These are phyloP conservation scores for Poeciliopsis paucimaculata DNA, from an alignment of 2,797 vertebrate genomes.

Conservation along the genomic window DNA sequence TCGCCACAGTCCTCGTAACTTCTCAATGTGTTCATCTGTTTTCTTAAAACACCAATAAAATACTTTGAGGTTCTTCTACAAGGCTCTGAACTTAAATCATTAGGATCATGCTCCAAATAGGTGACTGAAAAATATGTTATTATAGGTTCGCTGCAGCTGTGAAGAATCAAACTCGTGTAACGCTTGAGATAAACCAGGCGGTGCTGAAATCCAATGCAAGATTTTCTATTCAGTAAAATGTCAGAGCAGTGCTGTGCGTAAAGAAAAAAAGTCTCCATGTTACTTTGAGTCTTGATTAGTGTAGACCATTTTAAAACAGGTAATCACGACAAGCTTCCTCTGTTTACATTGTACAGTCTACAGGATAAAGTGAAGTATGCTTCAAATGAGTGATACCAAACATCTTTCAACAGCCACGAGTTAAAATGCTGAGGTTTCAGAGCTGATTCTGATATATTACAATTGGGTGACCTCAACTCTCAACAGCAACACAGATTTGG, in stretches of 20 bases:
- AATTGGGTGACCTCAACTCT: slow-evolving; percentile 12
- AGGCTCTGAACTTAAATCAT: not conserved
- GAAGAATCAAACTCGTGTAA: not conserved
- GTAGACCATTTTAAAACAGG: not conserved
- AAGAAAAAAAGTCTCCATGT: not conserved
- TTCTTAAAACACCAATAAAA: not conserved
- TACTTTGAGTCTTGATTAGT: not conserved
- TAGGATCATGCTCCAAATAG: not conserved
- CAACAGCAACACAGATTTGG: slow-evolving; percentile 37
- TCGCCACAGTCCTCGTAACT: not conserved
- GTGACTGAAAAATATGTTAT: not conserved
- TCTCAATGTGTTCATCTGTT: not conserved
- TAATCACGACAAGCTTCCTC: not conserved
- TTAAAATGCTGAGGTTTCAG: slow-evolving; percentile 13
- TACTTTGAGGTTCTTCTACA: not conserved
- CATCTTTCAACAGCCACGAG: not conserved
- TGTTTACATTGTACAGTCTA: not conserved
- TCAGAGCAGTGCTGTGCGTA: not conserved
- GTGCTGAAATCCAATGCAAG: not conserved
- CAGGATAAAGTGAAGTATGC: not conserved
- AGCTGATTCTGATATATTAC: slow-evolving; percentile 2
- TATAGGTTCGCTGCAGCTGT: not conserved
- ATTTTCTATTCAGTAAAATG: not conserved
- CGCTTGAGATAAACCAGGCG: not conserved
- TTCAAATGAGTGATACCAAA: not conserved